Evolutionary conservation across 2,797 vertebrate genomes (phyloP).

Genomic region (Chelon auratus): DNA sequence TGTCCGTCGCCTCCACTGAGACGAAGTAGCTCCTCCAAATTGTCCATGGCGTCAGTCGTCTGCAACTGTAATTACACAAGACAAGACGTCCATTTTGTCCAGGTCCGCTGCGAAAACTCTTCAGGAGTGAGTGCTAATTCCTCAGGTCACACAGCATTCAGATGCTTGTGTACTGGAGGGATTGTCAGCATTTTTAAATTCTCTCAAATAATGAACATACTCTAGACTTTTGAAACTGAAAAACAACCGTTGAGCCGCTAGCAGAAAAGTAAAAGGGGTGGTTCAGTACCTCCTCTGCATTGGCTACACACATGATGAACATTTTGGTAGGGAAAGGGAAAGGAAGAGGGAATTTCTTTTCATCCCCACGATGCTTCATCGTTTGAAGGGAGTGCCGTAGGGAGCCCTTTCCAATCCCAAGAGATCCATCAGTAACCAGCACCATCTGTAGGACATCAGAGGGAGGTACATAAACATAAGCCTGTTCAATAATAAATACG

Average conservation of each 20-base stretch:
- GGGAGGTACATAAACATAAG: slow-evolving; percentile 33
- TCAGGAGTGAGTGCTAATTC: too few relatives aligned
- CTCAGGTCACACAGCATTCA: too few relatives aligned
- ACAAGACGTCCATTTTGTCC: background rate
- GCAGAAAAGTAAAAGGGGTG: background rate
- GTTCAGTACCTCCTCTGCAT: slow-evolving; percentile 92
- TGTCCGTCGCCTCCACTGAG: slow-evolving; percentile 96
- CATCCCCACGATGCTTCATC: slow-evolving; percentile 89
- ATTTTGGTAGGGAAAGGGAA: slow-evolving; percentile 96
- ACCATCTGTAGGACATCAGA: slow-evolving; percentile 86
- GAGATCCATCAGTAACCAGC: slow-evolving; percentile 95
- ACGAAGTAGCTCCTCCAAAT: slow-evolving; percentile 92
- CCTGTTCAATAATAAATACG: background rate
- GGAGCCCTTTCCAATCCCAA: slow-evolving; percentile 97
- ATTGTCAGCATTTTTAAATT: background rate
- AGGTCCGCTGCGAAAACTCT: background rate
- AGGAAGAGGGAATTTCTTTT: slow-evolving; percentile 95
- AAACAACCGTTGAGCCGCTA: too few relatives aligned
- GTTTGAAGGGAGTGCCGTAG: slow-evolving; percentile 92
- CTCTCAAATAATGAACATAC: too few relatives aligned
- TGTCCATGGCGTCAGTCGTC: slow-evolving; percentile 92
- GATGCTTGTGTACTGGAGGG: too few relatives aligned
- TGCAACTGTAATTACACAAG: slow-evolving; percentile 86
- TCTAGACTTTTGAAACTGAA: too few relatives aligned
- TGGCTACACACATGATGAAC: slow-evolving; percentile 97